A percentile compares a stretch with the other conserved stretches of the same genome.
phyloP scores from a whole-genome alignment of 2,888 invertebrate species.

The Mythimna albipuncta region DNA sequence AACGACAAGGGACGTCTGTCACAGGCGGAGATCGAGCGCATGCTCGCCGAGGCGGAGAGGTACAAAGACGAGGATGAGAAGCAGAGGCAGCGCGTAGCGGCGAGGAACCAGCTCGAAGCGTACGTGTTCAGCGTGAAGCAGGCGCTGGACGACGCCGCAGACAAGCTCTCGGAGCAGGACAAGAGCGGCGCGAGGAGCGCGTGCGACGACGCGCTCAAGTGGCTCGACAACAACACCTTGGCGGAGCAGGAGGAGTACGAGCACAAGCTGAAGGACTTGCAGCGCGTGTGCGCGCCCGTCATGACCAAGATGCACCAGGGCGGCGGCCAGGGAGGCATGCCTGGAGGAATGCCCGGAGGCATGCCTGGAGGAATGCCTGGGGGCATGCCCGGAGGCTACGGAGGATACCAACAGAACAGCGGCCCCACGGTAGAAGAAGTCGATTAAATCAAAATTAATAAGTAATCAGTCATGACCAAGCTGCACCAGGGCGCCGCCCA shows the following conservation, averaged over 20 bases:
- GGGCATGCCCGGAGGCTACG: constrained; percentile 5
- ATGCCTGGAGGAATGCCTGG: constrained; percentile 6
- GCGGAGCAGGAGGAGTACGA: constrained; percentile 93
- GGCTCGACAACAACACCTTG: constrained; percentile 93
- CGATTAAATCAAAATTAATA: constrained; percentile 53
- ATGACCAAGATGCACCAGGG: constrained; percentile 91
- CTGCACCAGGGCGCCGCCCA: too few relatives aligned
- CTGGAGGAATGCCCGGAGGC: constrained; percentile 38
- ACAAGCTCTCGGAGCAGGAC: constrained; percentile 92
- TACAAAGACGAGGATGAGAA: constrained; percentile 94
- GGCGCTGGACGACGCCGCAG: constrained; percentile 91
- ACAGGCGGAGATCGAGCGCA: constrained; percentile 95
- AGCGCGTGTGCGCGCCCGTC: constrained; percentile 90
- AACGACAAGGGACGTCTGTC: constrained; percentile 96
- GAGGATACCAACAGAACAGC: constrained; percentile 58
- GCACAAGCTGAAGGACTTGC: constrained; percentile 91
- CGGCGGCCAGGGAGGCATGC: constrained; percentile 62
- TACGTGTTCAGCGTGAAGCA: constrained; percentile 94
- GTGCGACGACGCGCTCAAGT: constrained; percentile 91
- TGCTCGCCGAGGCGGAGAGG: constrained; percentile 94
- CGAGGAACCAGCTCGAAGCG: constrained; percentile 93
- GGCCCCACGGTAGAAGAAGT: constrained; percentile 83
- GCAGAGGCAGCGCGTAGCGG: constrained; percentile 92
- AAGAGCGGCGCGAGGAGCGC: constrained; percentile 84
- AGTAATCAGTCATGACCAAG: too few relatives aligned